Evolutionary conservation across 2,797 vertebrate genomes (phyloP).

Genomic region (Spinibarbus caldwelli): DNA sequence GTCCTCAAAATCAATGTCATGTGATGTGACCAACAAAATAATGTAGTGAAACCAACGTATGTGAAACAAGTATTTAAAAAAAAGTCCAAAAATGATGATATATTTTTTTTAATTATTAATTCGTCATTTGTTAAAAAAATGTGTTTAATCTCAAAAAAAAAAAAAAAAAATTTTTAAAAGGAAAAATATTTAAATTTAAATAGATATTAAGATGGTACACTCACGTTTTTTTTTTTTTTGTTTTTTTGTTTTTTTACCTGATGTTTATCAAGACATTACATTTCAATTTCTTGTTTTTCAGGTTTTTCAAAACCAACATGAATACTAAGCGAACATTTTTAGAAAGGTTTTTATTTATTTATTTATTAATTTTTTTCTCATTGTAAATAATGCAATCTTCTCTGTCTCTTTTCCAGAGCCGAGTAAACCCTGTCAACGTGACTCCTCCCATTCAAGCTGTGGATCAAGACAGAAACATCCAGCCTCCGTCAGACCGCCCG

Average conservation of each 20-base stretch:
- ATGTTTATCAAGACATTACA: no score
- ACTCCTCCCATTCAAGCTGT: conserved; percentile 92
- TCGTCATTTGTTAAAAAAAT: no score
- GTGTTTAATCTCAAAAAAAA: no score
- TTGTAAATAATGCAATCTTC: neutral
- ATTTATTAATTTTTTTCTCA: neutral
- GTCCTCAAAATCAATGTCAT: neutral
- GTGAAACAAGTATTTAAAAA: no score
- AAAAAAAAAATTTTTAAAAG: no score
- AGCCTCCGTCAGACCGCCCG: conserved; percentile 90
- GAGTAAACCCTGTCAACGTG: conserved; percentile 91
- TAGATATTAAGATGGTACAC: neutral
- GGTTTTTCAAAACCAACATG: neutral
- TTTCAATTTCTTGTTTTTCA: neutral
- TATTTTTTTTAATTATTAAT: no score
- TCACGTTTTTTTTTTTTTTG: no score
- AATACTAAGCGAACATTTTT: neutral
- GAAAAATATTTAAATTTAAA: no score
- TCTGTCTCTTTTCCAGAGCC: conserved; percentile 74
- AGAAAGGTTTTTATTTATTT: neutral
- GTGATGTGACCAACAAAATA: no score
- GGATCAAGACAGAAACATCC: conserved; percentile 95
- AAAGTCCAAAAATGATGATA: no score
- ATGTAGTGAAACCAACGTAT: no score
- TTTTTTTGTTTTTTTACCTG: no score